Percentiles rank a stretch among this genome's conserved stretches.
phyloP scores from a whole-genome alignment of 1,140 invertebrate genomes.

The Elysia chlorotica region DNA sequence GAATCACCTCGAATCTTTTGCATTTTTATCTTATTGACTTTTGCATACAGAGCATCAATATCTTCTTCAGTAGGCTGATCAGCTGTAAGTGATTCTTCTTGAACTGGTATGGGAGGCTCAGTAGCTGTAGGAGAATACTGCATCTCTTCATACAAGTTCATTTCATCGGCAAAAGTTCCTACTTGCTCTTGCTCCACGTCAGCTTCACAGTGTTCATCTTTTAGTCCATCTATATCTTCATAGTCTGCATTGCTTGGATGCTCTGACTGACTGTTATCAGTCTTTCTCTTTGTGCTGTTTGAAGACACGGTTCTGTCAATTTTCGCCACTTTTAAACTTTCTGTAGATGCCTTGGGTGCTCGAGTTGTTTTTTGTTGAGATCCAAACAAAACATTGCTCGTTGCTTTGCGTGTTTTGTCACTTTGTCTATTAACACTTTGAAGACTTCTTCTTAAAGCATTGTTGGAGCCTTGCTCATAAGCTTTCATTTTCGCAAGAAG shows the following conservation, averaged over 20 bases:
- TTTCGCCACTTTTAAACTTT: too few species aligned
- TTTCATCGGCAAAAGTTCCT: background rate
- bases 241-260: background rate
- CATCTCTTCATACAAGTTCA: constrained; percentile 12
- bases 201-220: background rate
- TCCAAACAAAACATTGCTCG: too few species aligned
- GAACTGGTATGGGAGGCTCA: background rate
- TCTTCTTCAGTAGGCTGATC: constrained; percentile 1
- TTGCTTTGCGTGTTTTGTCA: too few species aligned
- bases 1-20: background rate
- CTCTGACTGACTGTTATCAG: background rate
- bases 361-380: too few species aligned
- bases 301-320: too few species aligned
- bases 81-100: background rate
- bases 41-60: constrained; percentile 29
- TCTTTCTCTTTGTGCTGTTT: background rate
- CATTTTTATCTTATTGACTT: constrained; percentile 29
- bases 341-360: too few species aligned
- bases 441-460: background rate
- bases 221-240: background rate
- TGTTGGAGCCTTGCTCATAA: too few species aligned
- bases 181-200: background rate
- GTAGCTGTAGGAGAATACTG: background rate
- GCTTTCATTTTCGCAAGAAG: background rate
- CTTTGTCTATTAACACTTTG: too few species aligned